Base-by-base conservation (phyloP, 2,888 invertebrate genomes). In the Nephrocerus scutellatus region DNA sequence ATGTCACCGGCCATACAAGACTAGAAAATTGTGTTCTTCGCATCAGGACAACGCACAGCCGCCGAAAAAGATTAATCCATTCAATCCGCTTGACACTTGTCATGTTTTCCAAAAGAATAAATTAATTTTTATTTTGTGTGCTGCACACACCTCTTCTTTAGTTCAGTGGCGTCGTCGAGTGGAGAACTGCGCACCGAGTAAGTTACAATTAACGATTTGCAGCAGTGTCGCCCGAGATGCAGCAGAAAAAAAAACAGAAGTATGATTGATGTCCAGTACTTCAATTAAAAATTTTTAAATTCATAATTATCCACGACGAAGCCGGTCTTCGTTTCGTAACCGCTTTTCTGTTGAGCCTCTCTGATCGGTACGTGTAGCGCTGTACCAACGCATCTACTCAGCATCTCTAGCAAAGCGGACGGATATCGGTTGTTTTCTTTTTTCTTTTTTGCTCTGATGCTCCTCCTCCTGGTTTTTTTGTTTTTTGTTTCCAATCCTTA, bases 1-100 rank as follows among this genome's bases (percentile, higher is more conserved):
- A n/a, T n/a, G 12, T 12, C 6, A 24, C 12, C 9, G 8, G n/a
- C 9, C 15, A 20, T 33, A 33, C 25, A 23, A n/a, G 33, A 24
- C 12, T 15, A 12, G 23, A n/a, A 24, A 14, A 23, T 24, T 33
- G 23, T 31, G 22, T 20, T n/a, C n/a, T n/a, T n/a, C n/a, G n/a
- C n/a, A n/a, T n/a, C n/a, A n/a, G n/a, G n/a, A n/a, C n/a, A n/a
- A n/a, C n/a, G n/a, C n/a, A n/a, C n/a, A n/a, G n/a, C n/a, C n/a
- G n/a, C n/a, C n/a, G 22, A n/a, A 22, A 21, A 25, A 44, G 46
- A 46, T 46, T 44, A 46, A 44, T 41, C 43, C 46, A 46, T 43
- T 43, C 46, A 46, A 46, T 46, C 43, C 41, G 44, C 43, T 44
- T 46, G 46, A 46, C 46, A 44, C 36, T 41, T 46, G 44, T 46